Evolutionary conservation across 2,113 vertebrate genomes (phyloP).

Genomic region (Microcebus murinus): DNA sequence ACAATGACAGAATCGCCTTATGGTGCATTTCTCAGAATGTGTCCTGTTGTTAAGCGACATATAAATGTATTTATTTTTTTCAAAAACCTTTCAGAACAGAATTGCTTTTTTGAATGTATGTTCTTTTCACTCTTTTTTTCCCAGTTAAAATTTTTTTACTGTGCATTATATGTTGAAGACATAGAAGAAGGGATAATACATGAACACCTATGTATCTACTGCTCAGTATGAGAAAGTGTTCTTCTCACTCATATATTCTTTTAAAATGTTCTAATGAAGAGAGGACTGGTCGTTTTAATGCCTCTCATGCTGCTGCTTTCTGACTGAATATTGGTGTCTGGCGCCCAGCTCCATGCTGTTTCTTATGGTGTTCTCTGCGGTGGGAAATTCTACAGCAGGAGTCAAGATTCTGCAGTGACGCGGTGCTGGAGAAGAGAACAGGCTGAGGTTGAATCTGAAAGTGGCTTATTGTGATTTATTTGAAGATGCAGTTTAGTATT

Average conservation of each 20-base stretch:
- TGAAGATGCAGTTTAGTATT: neutral
- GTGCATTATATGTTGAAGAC: constrained; percentile 1
- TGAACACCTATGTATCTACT: neutral
- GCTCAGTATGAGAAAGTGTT: neutral
- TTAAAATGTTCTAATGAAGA: neutral
- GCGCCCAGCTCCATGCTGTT: neutral
- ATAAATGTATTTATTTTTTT: constrained; percentile 15
- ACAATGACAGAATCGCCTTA: neutral
- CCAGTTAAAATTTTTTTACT: neutral
- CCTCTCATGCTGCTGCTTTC: neutral
- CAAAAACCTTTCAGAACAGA: neutral
- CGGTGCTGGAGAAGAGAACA: neutral
- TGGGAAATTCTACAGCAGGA: neutral
- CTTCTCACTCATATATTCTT: neutral
- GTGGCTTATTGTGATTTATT: neutral
- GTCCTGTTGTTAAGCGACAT: neutral
- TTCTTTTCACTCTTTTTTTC: neutral
- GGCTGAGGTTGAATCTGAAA: neutral
- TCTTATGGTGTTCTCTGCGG: neutral
- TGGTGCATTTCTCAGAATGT: neutral
- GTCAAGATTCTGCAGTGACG: neutral
- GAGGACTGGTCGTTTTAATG: neutral
- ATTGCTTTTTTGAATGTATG: constrained; percentile 21
- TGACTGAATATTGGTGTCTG: neutral
- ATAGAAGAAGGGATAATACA: neutral